Evolutionary conservation across 2,113 vertebrate species (phyloP), one percentile per base, ranked within the genome.

Genomic region (Fulmarus glacialis): DNA sequence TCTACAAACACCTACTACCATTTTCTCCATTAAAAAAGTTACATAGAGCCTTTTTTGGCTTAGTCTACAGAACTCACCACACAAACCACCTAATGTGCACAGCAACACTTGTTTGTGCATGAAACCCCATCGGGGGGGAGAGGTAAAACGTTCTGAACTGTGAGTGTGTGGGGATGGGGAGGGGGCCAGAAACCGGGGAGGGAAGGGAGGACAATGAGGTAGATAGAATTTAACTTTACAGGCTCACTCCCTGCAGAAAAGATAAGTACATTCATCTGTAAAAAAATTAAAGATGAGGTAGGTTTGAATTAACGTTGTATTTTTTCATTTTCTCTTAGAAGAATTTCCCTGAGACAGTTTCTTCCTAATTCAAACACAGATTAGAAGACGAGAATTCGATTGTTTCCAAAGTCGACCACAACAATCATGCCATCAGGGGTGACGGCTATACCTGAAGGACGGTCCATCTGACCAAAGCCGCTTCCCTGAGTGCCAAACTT

Each of bases 351-450:
- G 99, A 99, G 99, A 99, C 97, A 96, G 98, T 97, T 98, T 98
- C 97, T 98, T 98, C 97, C 96, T 95, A 95, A 95, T 96, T 97
- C 96, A 97, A 91, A 97, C 95, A 93, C 88, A 84, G 82, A 97
- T 97, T 95, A 99, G 98, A 99, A 99, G 97, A 99, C 98, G 96
- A 99, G 99, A 98, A 99, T 99, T 88, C 99, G 99, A 98, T 99
- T 99, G 98, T 99, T 99, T 98, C 99, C 99, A 16, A 99, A 99
- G 98, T 99, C 99, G 72, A 99, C 99, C 43, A 99, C 99, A 42
- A 99, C 99, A 75, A 99, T 99, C 98, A 99, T 99, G 67, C 99
- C 99, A 23, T 99, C 99, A 4, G 99, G 99, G 71, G 99, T 99
- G 98, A 99, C 98, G 3, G 99, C 99, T 36, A 99, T 99, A 84